Conservation (phyloP, 2,797 vertebrate genomes). For the Sarcophilus harrisii region DNA sequence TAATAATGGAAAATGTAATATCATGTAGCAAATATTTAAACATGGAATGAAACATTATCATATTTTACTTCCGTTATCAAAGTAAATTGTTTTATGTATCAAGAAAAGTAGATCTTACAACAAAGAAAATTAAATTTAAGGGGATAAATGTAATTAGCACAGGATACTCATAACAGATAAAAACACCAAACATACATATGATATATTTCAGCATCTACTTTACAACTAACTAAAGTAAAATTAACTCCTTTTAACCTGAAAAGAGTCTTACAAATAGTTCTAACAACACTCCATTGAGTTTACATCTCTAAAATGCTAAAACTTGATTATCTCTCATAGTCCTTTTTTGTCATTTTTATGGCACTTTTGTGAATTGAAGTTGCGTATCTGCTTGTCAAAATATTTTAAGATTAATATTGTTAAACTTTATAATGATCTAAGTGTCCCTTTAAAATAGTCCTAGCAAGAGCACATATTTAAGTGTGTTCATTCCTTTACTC, state of each 20-base stretch:
- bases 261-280: constrained; percentile 8
- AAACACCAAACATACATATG: constrained; percentile 58
- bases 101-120: constrained; percentile 56
- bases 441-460: background rate
- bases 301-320: constrained; percentile 12
- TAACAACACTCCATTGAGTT: background rate
- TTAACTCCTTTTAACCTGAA: constrained; percentile 24
- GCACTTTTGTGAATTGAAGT: background rate
- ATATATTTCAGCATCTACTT: constrained; percentile 36
- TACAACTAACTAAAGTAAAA: constrained; percentile 41
- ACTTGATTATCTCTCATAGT: background rate
- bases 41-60: constrained; percentile 60
- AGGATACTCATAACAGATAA: constrained; percentile 44
- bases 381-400: background rate
- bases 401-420: background rate
- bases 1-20: constrained; percentile 68
- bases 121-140: constrained; percentile 60
- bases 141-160: constrained; percentile 60
- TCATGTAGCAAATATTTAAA: constrained; percentile 67
- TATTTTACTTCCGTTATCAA: constrained; percentile 43
- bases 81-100: constrained; percentile 59
- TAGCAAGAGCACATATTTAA: background rate
- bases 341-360: background rate
- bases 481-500: background rate
- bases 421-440: constrained; percentile 8